Evolutionary conservation across 2,797 vertebrate species (phyloP), one percentile per base, ranked within the genome.

Genomic region (Chrysolophus pictus): DNA sequence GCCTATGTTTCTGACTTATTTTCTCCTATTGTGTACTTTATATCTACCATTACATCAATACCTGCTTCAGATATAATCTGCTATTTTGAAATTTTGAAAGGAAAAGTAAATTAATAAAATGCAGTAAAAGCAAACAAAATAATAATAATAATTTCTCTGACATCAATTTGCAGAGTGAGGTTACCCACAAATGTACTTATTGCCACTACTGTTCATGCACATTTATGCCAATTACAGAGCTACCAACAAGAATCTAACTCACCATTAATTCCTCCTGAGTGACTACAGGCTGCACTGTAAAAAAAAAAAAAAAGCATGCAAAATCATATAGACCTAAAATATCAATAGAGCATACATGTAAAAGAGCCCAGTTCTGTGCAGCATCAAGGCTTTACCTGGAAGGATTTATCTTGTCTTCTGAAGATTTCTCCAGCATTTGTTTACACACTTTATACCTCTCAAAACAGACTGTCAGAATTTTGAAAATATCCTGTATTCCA

Each of bases 401-500:
- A 89, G 41, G 15, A 83, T 77, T 24, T 2, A 55, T 55, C 22
- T 47, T 9, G n/a, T 49, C 11, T 82, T 90, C 71, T 68, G 44
- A 28, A 58, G 13, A 21, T 70, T 87, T 82, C 26, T 6, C 6
- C 28, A 17, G 11, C 58, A 11, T 33, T 14, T 39, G 14, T 62
- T 89, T 68, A 62, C 9, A 44, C 15, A 42, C 80, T 94, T 89
- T 33, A n/a, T 69, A 53, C 7, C 8, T 55, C 59, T 80, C 58
- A 69, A 80, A 94, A 79, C 15, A 87, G 28, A 49, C 77, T 87
- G 62, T 51, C 6, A 62, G 47, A 74, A 74, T 91, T 83, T 77
- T 73, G 11, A 85, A 87, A 91, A 41, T 19, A 6, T 46, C 10
- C 8, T 62, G 5, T 67, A 51, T 60, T 84, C 62, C 59, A 42